Conservation (phyloP, 2,797 vertebrate species). For the Leptoclinus maculatus region DNA sequence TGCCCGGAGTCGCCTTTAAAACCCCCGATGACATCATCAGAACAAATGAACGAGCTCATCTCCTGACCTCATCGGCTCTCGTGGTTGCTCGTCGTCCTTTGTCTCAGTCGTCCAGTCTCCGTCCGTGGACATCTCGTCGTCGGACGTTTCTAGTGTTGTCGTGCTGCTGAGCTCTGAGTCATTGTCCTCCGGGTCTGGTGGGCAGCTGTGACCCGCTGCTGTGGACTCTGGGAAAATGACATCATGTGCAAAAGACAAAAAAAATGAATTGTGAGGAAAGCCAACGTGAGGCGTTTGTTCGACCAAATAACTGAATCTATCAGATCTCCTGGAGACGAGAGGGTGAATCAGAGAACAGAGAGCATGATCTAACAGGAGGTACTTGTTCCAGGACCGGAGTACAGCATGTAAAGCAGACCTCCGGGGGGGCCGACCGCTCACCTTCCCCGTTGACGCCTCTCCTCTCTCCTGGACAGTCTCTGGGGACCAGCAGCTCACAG, state of each 20-base stretch:
- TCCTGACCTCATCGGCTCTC: constrained; percentile 74
- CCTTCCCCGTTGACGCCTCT: constrained; percentile 67
- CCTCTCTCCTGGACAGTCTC: constrained; percentile 82
- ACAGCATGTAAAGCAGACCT: not conserved
- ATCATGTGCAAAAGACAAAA: not conserved
- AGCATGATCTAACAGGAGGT: not conserved
- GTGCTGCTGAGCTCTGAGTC: constrained; percentile 37
- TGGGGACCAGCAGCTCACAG: constrained; percentile 76
- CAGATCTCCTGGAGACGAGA: not conserved
- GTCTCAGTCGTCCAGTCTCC: constrained; percentile 26
- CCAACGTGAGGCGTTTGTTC: too few relatives aligned
- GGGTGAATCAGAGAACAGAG: constrained; percentile 40
- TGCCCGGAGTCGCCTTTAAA: not conserved
- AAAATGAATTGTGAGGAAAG: too few relatives aligned
- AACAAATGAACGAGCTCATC: not conserved
- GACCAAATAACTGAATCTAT: not conserved
- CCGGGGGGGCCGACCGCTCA: constrained; percentile 28
- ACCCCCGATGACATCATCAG: not conserved
- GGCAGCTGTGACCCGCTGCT: not conserved
- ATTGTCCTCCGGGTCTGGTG: constrained; percentile 43
- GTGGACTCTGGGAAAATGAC: constrained; percentile 56
- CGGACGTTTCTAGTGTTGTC: constrained; percentile 52
- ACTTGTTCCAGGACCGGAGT: not conserved
- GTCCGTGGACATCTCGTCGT: constrained; percentile 62
- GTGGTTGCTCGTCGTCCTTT: constrained; percentile 12